Evolutionary conservation across 2,797 vertebrate species (phyloP).

Genomic region (Eupleurogrammus muticus): DNA sequence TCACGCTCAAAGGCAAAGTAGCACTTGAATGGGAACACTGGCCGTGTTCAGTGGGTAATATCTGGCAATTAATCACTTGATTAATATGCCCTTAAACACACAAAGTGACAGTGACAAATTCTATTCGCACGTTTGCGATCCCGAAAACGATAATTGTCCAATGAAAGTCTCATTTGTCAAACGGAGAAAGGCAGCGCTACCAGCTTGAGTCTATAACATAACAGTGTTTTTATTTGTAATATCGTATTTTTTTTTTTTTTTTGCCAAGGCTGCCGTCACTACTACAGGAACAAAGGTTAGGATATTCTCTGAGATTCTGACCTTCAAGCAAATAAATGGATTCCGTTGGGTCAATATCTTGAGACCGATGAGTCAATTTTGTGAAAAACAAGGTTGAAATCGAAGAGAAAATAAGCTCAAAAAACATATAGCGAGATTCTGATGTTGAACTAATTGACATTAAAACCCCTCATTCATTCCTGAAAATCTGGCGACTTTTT

Average conservation of each 20-base stretch:
- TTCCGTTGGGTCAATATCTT: neutral
- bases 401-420: neutral
- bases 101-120: conserved; percentile 90
- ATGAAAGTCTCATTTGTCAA: conserved; percentile 85
- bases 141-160: conserved; percentile 86
- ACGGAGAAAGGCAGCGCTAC: conserved; percentile 38
- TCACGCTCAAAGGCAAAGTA: conserved; percentile 89
- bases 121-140: conserved; percentile 80
- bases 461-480: neutral
- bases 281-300: no score
- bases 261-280: no score
- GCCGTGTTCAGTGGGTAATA: conserved; percentile 92
- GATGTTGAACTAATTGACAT: conserved; percentile 11
- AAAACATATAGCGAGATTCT: no score
- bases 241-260: neutral
- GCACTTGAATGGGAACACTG: conserved; percentile 91
- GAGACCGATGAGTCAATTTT: neutral
- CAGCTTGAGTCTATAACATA: conserved; percentile 31
- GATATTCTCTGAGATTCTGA: neutral
- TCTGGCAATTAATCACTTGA: conserved; percentile 97
- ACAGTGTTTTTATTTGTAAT: conserved; percentile 23
- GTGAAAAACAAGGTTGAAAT: neutral
- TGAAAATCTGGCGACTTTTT: neutral
- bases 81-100: conserved; percentile 98
- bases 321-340: neutral